Percentiles rank a stretch among this genome's conserved stretches.
These are phyloP conservation scores for Tenthredo notha DNA, from an alignment of 2,888 invertebrate genomes.

Conservation along the genomic window DNA sequence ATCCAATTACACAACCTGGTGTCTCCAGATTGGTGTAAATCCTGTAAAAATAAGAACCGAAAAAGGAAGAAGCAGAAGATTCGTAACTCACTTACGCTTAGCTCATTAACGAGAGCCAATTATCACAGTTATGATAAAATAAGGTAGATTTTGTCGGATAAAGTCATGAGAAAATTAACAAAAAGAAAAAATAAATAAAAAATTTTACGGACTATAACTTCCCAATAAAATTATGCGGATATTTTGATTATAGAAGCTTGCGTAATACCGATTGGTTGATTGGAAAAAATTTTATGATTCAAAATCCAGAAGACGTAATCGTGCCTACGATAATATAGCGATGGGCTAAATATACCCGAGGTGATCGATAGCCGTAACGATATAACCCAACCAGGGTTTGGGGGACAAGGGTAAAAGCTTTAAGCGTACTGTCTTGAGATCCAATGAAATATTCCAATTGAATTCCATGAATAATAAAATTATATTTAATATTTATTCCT, in stretches of 20 bases:
- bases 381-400: not conserved
- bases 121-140: conserved; percentile 6
- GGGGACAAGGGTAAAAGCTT: not conserved
- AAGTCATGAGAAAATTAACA: conserved; percentile 9
- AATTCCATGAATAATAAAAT: conserved; percentile 49
- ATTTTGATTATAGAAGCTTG: conserved; percentile 24
- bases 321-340: not conserved
- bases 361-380: conserved; percentile 7
- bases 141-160: not conserved
- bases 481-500: conserved; percentile 34
- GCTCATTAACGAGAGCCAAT: conserved; percentile 21
- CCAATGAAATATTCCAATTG: conserved; percentile 30
- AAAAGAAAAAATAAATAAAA: not conserved
- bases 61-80: conserved; percentile 1
- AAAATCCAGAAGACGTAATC: not conserved
- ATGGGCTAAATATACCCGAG: not conserved
- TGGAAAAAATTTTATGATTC: not conserved
- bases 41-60: not conserved
- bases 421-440: conserved; percentile 10
- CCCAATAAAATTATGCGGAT: not conserved
- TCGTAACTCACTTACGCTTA: not conserved
- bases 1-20: not conserved
- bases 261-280: not conserved
- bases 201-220: conserved; percentile 9
- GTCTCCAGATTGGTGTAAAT: not conserved